Evolutionary conservation across 1,140 invertebrate genomes (phyloP).

Genomic region (Heliothis virescens): DNA sequence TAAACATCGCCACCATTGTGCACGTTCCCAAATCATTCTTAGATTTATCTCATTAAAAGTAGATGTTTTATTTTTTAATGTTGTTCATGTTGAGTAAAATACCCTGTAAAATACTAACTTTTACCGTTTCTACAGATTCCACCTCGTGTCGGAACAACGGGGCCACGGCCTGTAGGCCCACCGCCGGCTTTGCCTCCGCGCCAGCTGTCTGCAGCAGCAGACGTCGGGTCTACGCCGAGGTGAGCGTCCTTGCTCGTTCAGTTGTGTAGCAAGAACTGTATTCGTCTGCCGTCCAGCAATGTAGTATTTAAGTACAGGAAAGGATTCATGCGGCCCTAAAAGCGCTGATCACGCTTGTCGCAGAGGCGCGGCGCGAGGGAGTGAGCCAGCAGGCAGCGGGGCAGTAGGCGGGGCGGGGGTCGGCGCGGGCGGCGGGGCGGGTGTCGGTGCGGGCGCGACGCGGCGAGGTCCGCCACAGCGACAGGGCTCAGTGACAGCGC

Average conservation of each 20-base stretch:
- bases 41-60: too few species aligned
- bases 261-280: not conserved
- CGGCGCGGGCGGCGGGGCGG: slow-evolving; percentile 7
- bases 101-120: not conserved
- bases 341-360: slow-evolving; percentile 30
- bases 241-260: slow-evolving; percentile 30
- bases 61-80: too few species aligned
- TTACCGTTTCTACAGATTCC: slow-evolving; percentile 62
- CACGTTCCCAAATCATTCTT: too few species aligned
- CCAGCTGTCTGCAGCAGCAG: slow-evolving; percentile 78
- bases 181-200: slow-evolving; percentile 78
- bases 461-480: slow-evolving; percentile 50
- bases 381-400: not conserved
- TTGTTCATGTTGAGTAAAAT: not conserved
- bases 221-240: slow-evolving; percentile 80
- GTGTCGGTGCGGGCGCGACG: not conserved
- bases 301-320: slow-evolving; percentile 9
- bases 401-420: not conserved
- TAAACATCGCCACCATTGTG: too few species aligned
- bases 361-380: slow-evolving; percentile 18
- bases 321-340: not conserved
- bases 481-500: slow-evolving; percentile 31
- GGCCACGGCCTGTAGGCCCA: slow-evolving; percentile 55
- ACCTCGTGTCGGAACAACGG: slow-evolving; percentile 59
- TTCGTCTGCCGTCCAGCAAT: not conserved